phyloP scores from a whole-genome alignment of 1,140 invertebrate species.

The Atta texana region DNA sequence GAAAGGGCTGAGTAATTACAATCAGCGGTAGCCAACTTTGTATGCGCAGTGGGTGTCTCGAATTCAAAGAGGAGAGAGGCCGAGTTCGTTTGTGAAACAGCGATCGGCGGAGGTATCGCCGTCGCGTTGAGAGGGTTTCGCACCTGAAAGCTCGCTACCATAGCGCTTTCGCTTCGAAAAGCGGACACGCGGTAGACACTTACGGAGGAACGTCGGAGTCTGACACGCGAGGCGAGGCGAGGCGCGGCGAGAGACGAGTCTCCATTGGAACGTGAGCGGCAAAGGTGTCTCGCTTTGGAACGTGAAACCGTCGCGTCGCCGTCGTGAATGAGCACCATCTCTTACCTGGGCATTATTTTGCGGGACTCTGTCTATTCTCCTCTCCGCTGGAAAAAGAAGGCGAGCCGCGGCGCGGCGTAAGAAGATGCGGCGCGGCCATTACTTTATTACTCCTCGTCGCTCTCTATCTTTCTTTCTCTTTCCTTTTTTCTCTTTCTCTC shows the following conservation, averaged over 20 bases:
- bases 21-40: slow-evolving; percentile 68
- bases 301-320: slow-evolving; percentile 62
- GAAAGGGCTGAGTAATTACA: slow-evolving; percentile 74
- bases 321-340: slow-evolving; percentile 61
- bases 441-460: slow-evolving; percentile 68
- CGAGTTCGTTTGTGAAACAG: slow-evolving; percentile 67
- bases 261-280: slow-evolving; percentile 60
- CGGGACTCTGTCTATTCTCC: slow-evolving; percentile 30
- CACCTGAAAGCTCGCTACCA: slow-evolving; percentile 55
- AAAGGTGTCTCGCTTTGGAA: slow-evolving; percentile 64
- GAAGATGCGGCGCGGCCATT: slow-evolving; percentile 65
- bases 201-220: slow-evolving; percentile 61
- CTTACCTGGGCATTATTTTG: slow-evolving; percentile 58
- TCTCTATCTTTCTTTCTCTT: neutral
- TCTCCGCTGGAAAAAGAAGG: slow-evolving; percentile 34
- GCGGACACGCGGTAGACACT: slow-evolving; percentile 52
- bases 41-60: slow-evolving; percentile 49
- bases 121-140: slow-evolving; percentile 56
- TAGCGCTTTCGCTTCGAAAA: slow-evolving; percentile 53
- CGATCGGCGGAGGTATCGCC: slow-evolving; percentile 57
- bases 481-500: neutral
- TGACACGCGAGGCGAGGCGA: slow-evolving; percentile 48
- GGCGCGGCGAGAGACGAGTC: slow-evolving; percentile 38
- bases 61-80: slow-evolving; percentile 61
- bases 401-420: slow-evolving; percentile 23